These are phyloP conservation scores for Xanthorhoe spadicearia DNA, from an alignment of 2,888 invertebrate genomes.

Conservation along the genomic window DNA sequence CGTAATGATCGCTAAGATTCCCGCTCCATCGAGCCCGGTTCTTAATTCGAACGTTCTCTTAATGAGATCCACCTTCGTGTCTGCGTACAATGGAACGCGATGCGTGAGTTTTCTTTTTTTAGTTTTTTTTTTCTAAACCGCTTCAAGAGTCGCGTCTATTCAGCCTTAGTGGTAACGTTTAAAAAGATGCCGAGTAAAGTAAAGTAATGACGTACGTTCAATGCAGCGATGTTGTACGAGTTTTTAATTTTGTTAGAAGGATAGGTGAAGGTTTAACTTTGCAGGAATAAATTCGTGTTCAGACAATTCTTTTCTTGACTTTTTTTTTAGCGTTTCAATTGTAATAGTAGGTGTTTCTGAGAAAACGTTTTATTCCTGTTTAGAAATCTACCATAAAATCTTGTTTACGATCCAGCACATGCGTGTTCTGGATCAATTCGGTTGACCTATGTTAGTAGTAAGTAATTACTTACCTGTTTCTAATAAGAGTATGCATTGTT, in stretches of 20 bases:
- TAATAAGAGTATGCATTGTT: too few relatives aligned
- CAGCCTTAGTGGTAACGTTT: slow-evolving; percentile 70
- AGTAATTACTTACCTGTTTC: too few relatives aligned
- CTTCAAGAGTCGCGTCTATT: slow-evolving; percentile 74
- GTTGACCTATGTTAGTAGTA: too few relatives aligned
- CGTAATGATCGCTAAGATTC: slow-evolving; percentile 83
- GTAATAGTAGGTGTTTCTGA: too few relatives aligned
- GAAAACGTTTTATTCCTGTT: too few relatives aligned
- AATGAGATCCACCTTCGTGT: slow-evolving; percentile 83
- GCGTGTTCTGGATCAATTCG: too few relatives aligned
- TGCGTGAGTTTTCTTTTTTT: slow-evolving; percentile 74
- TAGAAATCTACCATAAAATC: too few relatives aligned
- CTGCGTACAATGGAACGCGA: slow-evolving; percentile 78
- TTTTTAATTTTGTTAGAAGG: slow-evolving; percentile 58
- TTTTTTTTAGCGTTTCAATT: not conserved
- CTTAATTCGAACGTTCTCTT: slow-evolving; percentile 77
- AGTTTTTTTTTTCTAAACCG: slow-evolving; percentile 62
- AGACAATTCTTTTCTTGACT: not conserved
- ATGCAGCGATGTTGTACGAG: slow-evolving; percentile 45
- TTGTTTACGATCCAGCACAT: too few relatives aligned
- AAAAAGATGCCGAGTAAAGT: slow-evolving; percentile 80
- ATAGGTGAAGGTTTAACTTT: slow-evolving; percentile 39
- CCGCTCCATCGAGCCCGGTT: slow-evolving; percentile 76
- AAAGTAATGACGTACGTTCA: slow-evolving; percentile 77
- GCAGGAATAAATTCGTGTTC: not conserved